phyloP scores from a whole-genome alignment of 2,888 invertebrate species.

The Linhomoeus sp. region DNA sequence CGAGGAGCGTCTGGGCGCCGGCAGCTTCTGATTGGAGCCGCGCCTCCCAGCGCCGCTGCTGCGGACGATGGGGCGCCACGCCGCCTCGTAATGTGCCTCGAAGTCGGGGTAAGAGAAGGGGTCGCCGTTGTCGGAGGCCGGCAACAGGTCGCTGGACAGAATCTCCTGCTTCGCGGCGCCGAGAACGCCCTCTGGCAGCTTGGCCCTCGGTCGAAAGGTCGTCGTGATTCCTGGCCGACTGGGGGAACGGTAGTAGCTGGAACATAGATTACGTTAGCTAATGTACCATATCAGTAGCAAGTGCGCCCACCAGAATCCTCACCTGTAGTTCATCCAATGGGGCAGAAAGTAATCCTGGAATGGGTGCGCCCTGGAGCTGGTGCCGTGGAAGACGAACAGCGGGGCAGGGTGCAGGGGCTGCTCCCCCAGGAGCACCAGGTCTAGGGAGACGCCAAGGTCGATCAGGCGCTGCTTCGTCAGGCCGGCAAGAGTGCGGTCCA shows the following conservation, averaged over 20 bases:
- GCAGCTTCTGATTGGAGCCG: no score
- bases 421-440: slow-evolving; percentile 84
- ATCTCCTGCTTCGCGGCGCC: background rate
- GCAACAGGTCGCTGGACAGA: background rate
- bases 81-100: slow-evolving; percentile 8
- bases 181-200: slow-evolving; percentile 14
- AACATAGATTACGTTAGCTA: background rate
- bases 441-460: slow-evolving; percentile 54
- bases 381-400: slow-evolving; percentile 42
- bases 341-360: slow-evolving; percentile 24
- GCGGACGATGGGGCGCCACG: slow-evolving; percentile 29
- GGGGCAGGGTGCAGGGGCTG: slow-evolving; percentile 96
- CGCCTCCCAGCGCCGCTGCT: no score
- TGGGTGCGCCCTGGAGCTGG: slow-evolving; percentile 3
- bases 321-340: slow-evolving; percentile 28
- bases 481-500: slow-evolving; percentile 83
- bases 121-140: background rate
- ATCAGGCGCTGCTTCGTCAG: slow-evolving; percentile 95
- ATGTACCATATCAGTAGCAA: background rate
- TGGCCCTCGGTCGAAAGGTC: slow-evolving; percentile 18
- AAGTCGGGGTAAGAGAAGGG: slow-evolving; percentile 7
- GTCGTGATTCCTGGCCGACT: slow-evolving; percentile 11
- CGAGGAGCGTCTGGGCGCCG: no score
- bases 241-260: slow-evolving; percentile 6
- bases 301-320: no score